Conservation (phyloP, 2,797 vertebrate genomes). For the Phrynocephalus guinanensis region DNA sequence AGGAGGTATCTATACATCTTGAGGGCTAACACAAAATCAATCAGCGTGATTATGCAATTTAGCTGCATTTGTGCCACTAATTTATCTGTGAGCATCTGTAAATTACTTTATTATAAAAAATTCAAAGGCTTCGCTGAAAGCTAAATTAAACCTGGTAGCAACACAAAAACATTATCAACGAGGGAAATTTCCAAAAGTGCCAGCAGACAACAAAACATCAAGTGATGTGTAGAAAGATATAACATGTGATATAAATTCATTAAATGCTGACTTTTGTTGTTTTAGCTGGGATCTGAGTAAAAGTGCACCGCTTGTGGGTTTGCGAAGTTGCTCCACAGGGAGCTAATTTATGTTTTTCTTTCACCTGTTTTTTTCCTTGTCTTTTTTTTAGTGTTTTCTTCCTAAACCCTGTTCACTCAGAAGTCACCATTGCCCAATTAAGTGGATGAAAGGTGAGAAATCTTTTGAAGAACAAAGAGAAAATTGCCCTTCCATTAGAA, state of each 20-base stretch:
- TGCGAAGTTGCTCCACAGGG: conserved; percentile 40
- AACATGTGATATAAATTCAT: conserved; percentile 73
- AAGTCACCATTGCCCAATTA: conserved; percentile 43
- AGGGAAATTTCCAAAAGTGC: conserved; percentile 74
- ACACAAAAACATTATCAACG: conserved; percentile 73
- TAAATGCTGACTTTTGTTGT: conserved; percentile 68
- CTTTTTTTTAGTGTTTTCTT: conserved; percentile 23
- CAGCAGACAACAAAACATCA: conserved; percentile 67
- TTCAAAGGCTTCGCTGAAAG: conserved; percentile 76
- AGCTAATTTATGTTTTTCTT: conserved; percentile 40
- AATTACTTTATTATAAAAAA: conserved; percentile 83
- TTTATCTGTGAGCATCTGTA: conserved; percentile 79
- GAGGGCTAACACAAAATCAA: conserved; percentile 80
- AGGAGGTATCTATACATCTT: conserved; percentile 77
- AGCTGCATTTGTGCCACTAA: conserved; percentile 78
- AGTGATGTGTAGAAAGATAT: conserved; percentile 68
- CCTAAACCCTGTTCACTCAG: conserved; percentile 25
- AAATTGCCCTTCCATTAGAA: background rate
- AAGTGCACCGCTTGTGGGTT: conserved; percentile 54
- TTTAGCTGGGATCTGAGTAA: conserved; percentile 67
- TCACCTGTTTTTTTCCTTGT: background rate
- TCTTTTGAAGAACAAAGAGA: conserved; percentile 43
- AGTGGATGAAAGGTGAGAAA: conserved; percentile 11
- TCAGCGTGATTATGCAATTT: conserved; percentile 78
- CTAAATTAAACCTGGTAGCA: conserved; percentile 72